A percentile compares a stretch with the other conserved stretches of the same genome.
Evolutionary conservation across 2,797 vertebrate species (phyloP).

Genomic region (Choloepus didactylus): DNA sequence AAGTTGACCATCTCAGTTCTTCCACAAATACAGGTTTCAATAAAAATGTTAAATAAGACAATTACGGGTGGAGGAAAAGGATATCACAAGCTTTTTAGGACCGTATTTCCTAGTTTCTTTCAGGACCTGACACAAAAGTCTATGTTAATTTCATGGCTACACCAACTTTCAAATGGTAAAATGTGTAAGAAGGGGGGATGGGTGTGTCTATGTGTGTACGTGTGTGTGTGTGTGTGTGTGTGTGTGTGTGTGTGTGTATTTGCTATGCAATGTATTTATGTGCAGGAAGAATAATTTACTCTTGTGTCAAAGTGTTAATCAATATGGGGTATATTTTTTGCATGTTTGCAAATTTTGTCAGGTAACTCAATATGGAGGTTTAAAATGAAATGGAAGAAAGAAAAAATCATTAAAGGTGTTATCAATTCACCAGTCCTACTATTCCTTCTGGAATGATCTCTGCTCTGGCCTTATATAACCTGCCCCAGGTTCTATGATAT

Average conservation of each 20-base stretch:
- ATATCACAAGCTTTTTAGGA: background rate
- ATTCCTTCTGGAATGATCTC: background rate
- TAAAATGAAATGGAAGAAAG: conserved; percentile 55
- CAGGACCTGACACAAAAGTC: background rate
- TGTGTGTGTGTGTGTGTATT: background rate
- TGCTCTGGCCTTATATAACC: background rate
- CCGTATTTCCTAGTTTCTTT: background rate
- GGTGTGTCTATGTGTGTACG: background rate
- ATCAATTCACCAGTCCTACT: conserved; percentile 16
- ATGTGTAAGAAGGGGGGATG: background rate
- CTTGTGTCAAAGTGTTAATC: conserved; percentile 65
- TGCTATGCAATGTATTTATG: background rate
- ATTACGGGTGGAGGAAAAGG: background rate
- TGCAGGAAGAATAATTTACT: conserved; percentile 33
- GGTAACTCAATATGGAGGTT: conserved; percentile 54
- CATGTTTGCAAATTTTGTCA: conserved; percentile 71
- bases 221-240: background rate
- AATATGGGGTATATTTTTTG: conserved; percentile 59
- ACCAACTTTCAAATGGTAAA: background rate
- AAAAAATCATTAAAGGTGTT: background rate
- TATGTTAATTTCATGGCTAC: background rate
- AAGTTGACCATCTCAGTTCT: background rate
- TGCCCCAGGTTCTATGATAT: background rate
- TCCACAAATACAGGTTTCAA: background rate
- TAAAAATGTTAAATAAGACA: background rate